Percentiles rank a stretch among this genome's conserved stretches.
These are phyloP conservation scores for Crypturellus undulatus DNA, from an alignment of 2,113 vertebrate genomes.

Conservation along the genomic window DNA sequence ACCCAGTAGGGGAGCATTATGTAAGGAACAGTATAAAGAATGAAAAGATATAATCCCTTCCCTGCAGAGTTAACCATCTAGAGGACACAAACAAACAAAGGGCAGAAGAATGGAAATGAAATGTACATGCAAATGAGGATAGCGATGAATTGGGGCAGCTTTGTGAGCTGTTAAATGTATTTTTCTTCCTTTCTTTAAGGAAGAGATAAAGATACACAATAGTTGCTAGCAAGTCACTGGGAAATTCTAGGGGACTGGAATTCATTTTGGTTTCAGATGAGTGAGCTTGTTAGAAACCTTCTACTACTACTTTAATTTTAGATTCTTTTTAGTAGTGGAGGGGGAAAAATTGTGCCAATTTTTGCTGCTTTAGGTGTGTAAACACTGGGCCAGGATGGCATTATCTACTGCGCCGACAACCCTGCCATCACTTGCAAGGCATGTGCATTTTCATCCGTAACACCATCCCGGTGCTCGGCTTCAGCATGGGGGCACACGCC, in stretches of 20 bases:
- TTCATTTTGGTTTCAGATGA: neutral
- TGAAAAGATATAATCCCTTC: constrained; percentile 48
- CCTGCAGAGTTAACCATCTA: constrained; percentile 43
- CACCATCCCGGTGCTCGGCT: neutral
- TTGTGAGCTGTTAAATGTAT: neutral
- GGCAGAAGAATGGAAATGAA: constrained; percentile 32
- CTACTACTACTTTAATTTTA: neutral
- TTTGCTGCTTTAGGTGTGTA: neutral
- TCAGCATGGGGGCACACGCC: accelerated
- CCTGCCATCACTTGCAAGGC: neutral
- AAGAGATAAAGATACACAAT: neutral
- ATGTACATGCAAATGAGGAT: constrained; percentile 27
- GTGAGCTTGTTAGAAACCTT: neutral
- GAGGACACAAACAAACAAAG: constrained; percentile 23
- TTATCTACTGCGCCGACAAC: neutral
- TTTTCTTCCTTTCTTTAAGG: neutral
- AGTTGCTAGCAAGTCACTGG: neutral
- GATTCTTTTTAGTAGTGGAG: neutral
- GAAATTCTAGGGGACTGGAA: neutral
- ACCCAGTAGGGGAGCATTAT: constrained; percentile 4
- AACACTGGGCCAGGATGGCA: neutral
- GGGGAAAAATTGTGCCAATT: neutral
- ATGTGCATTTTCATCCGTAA: neutral
- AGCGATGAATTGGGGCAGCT: neutral
- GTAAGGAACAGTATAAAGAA: neutral